A percentile compares a stretch with the other conserved stretches of the same genome.
Evolutionary conservation across 2,888 invertebrate species (phyloP).

Genomic region (Ditula angustiorana): DNA sequence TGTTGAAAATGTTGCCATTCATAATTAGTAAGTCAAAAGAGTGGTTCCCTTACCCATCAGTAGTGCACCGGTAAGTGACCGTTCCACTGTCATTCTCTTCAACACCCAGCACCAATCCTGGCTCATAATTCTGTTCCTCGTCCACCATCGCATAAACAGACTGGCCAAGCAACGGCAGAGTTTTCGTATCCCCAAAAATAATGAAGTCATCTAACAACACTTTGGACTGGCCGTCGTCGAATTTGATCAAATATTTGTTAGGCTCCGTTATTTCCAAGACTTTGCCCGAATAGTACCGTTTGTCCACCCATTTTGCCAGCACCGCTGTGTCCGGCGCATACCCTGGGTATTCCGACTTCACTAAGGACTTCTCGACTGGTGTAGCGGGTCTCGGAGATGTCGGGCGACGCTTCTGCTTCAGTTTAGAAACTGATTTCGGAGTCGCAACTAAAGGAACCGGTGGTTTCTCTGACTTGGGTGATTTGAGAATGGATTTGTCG

Average conservation of each 20-base stretch:
- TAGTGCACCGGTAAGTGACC: constrained; percentile 77
- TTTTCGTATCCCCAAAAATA: constrained; percentile 82
- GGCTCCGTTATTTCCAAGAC: constrained; percentile 84
- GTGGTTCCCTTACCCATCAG: constrained; percentile 81
- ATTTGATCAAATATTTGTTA: constrained; percentile 87
- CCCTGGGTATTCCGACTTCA: constrained; percentile 72
- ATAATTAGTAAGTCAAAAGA: not conserved
- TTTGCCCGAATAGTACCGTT: constrained; percentile 88
- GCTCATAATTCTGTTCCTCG: constrained; percentile 83
- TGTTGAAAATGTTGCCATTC: not conserved
- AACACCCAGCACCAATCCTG: constrained; percentile 77
- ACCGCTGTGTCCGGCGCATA: constrained; percentile 79
- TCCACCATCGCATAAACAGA: constrained; percentile 84
- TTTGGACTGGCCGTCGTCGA: constrained; percentile 87
- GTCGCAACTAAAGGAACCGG: constrained; percentile 66
- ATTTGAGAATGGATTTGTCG: constrained; percentile 63
- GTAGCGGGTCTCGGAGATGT: constrained; percentile 77
- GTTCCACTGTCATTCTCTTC: constrained; percentile 77
- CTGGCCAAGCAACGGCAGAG: constrained; percentile 82
- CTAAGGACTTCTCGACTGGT: constrained; percentile 68
- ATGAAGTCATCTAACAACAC: constrained; percentile 86
- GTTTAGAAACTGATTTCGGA: constrained; percentile 74
- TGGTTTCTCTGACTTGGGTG: constrained; percentile 75
- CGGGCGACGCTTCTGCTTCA: constrained; percentile 74
- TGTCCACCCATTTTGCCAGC: constrained; percentile 89